phyloP scores from a whole-genome alignment of 2,797 vertebrate species.

The Ibycter americanus region DNA sequence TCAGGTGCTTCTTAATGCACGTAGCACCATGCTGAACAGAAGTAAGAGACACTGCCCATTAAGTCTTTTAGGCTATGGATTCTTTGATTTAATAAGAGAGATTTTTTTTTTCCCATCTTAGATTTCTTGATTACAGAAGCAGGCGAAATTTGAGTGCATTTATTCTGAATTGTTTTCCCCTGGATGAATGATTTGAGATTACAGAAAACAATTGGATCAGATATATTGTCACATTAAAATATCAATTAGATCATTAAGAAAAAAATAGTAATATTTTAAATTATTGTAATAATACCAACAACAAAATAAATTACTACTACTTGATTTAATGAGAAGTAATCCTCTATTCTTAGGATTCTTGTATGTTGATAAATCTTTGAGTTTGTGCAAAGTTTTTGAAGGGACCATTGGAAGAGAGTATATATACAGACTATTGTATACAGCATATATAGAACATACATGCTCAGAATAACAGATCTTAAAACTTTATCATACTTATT shows the following conservation, averaged over 20 bases:
- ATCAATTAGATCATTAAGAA: background rate
- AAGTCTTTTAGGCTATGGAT: background rate
- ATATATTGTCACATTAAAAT: background rate
- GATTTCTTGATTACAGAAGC: background rate
- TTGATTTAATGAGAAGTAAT: background rate
- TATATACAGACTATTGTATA: background rate
- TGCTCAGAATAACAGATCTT: background rate
- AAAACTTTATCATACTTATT: background rate
- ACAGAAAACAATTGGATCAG: background rate
- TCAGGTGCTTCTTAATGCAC: background rate
- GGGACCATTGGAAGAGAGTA: background rate
- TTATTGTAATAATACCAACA: background rate
- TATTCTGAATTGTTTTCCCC: background rate
- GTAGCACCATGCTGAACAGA: background rate
- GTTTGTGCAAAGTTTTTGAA: background rate
- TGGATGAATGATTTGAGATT: background rate
- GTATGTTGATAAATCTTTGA: background rate
- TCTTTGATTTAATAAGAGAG: background rate
- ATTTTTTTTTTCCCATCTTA: background rate
- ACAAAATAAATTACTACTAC: background rate
- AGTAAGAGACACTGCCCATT: background rate
- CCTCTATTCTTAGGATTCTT: background rate
- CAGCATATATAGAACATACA: too few relatives aligned
- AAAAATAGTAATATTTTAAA: background rate
- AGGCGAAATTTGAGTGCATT: background rate